Percentiles rank a stretch among this genome's conserved stretches.
Conservation (phyloP, 2,113 vertebrate species). For the Brachirus orientalis region DNA sequence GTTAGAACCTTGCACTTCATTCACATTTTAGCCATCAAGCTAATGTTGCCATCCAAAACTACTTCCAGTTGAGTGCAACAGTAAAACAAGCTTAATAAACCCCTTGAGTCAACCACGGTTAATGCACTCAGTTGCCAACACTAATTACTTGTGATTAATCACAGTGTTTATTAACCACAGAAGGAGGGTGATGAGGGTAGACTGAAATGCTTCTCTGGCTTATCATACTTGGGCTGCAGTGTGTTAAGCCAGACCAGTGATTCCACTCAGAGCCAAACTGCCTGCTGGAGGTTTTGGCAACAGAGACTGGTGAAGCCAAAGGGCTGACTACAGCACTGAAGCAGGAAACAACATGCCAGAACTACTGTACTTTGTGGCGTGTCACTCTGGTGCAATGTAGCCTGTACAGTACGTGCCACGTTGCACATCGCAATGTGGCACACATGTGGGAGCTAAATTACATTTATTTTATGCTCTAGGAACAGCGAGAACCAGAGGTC, state of each 20-base stretch:
- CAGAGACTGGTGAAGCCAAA: constrained; percentile 46
- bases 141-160: constrained; percentile 22
- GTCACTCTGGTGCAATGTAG: constrained; percentile 14
- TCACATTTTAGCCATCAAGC: background rate
- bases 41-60: background rate
- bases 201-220: constrained; percentile 28
- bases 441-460: background rate
- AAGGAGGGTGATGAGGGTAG: background rate
- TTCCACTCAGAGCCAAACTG: constrained; percentile 42
- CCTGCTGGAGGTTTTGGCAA: constrained; percentile 61
- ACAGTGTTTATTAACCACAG: background rate
- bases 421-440: constrained; percentile 15
- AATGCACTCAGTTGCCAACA: too few species aligned
- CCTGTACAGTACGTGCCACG: constrained; percentile 43
- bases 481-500: background rate
- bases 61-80: background rate
- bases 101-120: constrained; percentile 5
- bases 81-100: constrained; percentile 26
- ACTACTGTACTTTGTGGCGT: constrained; percentile 45
- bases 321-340: constrained; percentile 66
- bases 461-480: background rate
- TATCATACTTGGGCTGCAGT: constrained; percentile 39
- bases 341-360: constrained; percentile 31
- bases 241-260: constrained; percentile 42
- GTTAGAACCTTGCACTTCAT: background rate